phyloP scores from a whole-genome alignment of 2,888 invertebrate species.

The Agrilus biguttatus region DNA sequence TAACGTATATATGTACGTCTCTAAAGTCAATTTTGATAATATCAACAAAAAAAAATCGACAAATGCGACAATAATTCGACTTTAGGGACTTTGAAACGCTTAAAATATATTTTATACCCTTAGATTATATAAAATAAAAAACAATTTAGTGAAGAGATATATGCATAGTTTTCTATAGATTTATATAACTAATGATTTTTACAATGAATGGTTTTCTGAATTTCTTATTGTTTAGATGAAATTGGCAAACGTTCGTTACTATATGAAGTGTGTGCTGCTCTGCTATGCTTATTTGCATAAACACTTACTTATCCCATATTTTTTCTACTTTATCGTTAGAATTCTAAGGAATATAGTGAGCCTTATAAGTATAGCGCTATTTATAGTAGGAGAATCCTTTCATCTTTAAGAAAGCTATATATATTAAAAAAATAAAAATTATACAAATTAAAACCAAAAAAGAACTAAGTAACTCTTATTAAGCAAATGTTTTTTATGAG shows the following conservation, averaged over 20 bases:
- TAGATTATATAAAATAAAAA: constrained; percentile 17
- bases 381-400: too few relatives aligned
- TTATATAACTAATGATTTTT: constrained; percentile 18
- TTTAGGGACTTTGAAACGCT: constrained; percentile 19
- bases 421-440: too few relatives aligned
- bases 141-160: constrained; percentile 17
- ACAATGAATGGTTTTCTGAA: too few relatives aligned
- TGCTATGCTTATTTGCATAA: neutral
- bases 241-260: constrained; percentile 23
- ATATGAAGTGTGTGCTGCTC: constrained; percentile 13
- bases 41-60: constrained; percentile 3
- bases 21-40: constrained; percentile 5
- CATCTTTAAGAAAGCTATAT: too few relatives aligned
- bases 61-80: constrained; percentile 13
- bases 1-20: constrained; percentile 4
- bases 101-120: constrained; percentile 32
- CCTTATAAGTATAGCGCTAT: too few relatives aligned
- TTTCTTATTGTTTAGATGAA: too few relatives aligned
- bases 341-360: too few relatives aligned
- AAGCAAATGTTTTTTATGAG: too few relatives aligned
- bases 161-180: constrained; percentile 32
- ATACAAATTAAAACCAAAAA: too few relatives aligned
- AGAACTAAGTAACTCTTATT: too few relatives aligned
- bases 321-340: too few relatives aligned
- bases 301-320: too few relatives aligned